A percentile compares a stretch with the other conserved stretches of the same genome.
These are phyloP conservation scores for Myzus persicae DNA, from an alignment of 1,140 invertebrate genomes.

Conservation along the genomic window DNA sequence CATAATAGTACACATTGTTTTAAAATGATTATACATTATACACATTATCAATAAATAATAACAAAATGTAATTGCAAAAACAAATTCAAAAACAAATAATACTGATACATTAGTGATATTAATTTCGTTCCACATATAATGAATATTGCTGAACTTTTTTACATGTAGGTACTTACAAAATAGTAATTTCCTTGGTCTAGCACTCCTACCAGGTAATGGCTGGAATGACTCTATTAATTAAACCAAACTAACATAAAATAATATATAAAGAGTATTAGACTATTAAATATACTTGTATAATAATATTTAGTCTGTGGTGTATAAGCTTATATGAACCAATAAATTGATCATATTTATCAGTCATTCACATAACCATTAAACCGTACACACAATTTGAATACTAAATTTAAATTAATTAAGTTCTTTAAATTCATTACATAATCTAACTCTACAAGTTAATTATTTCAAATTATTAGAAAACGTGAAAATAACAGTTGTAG, in stretches of 20 bases:
- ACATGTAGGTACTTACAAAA: not conserved
- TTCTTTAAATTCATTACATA: not conserved
- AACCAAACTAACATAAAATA: no score
- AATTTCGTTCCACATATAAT: not conserved
- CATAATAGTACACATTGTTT: no score
- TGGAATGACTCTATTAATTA: not conserved
- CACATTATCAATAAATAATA: not conserved
- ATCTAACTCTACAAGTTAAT: not conserved
- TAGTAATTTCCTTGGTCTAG: not conserved
- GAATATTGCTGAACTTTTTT: not conserved
- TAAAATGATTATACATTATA: not conserved
- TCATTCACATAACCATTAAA: not conserved
- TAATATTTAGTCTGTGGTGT: not conserved
- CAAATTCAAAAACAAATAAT: no score
- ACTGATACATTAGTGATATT: not conserved
- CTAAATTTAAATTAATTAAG: not conserved
- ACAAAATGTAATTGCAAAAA: not conserved
- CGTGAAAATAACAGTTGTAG: not conserved
- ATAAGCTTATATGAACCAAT: not conserved
- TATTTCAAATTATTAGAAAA: not conserved
- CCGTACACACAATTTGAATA: not conserved
- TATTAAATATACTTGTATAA: not conserved
- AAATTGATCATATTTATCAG: not conserved
- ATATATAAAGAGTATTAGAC: not conserved
- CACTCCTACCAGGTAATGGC: not conserved